Evolutionary conservation across 64 coral and sea anemone genomes (phyloP), one percentile per base, ranked within the genome.

Genomic region (Trachythela sp.): DNA sequence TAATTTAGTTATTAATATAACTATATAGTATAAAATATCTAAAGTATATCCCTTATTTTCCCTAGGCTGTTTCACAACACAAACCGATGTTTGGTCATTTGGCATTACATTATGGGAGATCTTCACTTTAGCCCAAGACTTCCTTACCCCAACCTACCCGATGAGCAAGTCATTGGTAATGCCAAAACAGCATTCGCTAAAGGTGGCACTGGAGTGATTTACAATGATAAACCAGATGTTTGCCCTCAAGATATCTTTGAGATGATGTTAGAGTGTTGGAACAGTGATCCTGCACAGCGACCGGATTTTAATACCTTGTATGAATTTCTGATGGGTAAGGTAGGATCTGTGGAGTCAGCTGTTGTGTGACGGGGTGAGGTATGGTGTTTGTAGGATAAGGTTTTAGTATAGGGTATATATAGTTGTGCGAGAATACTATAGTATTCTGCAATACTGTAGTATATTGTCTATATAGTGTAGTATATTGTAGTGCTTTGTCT

Each of bases 61-160:
- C 56, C 1, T 50, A 99, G 96, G 96, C 75, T 89, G 92, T 43
- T 99, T 99, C 42, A 99, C 96, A 4, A 92, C 96, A 0, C 64
- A 90, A 60, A 94, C 93, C 91, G 96, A 99, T 24, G 89, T 99
- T 48, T 99, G 96, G 96, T 91, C 96, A 18, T 99, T 86, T 42
- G 96, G 93, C 43, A 93, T 99, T 10, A 99, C 96, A 0, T 10
- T 99, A 2, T 99, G 96, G 96, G 96, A 99, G 85, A 91, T 99
- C 40, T 94, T 99, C 14, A 95, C 93, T 4, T 86, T 99, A 8
- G 96, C 96, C 5, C 18, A 37, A 49, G 89, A 94, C 33, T 94
- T 41, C 95, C 95, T 7, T 97, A 97, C 45, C 83, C 77, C 0
- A 90, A 92, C 20, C 54, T 97, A 22, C 67, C 88, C 11, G 93